A percentile compares a stretch with the other conserved stretches of the same genome.
phyloP scores from a whole-genome alignment of 2,797 vertebrate species.

The Orestias chungarensis region DNA sequence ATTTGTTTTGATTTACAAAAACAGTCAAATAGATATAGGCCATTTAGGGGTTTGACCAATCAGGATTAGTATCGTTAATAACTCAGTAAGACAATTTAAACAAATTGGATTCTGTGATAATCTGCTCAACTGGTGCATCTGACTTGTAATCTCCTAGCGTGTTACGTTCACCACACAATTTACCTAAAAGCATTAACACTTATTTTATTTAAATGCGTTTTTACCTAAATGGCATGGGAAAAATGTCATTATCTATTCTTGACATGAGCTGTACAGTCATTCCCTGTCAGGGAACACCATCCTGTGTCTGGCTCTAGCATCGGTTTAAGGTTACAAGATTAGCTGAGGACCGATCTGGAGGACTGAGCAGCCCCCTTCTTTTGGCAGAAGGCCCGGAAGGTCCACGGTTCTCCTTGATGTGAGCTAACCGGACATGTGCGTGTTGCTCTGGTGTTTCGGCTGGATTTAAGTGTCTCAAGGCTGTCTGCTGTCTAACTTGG shows the following conservation, averaged over 20 bases:
- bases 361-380: conserved; percentile 2
- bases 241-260: neutral
- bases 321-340: conserved; percentile 11
- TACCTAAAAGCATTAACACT: neutral
- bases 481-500: conserved; percentile 65
- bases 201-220: neutral
- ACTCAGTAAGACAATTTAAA: conserved; percentile 45
- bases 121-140: conserved; percentile 45
- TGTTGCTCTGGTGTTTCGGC: conserved; percentile 49
- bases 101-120: conserved; percentile 55
- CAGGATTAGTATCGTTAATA: conserved; percentile 36
- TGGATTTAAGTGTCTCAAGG: conserved; percentile 69
- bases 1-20: conserved; percentile 48
- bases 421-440: conserved; percentile 55
- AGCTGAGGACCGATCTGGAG: conserved; percentile 11
- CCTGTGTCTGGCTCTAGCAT: conserved; percentile 7
- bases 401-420: conserved; percentile 26
- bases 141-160: conserved; percentile 46
- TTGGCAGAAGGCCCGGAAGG: conserved; percentile 23
- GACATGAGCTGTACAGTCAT: neutral
- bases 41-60: conserved; percentile 45
- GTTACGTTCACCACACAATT: neutral
- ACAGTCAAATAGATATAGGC: no score
- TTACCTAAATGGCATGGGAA: neutral
- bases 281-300: neutral